These are phyloP conservation scores for Eupithecia centaureata DNA, from an alignment of 2,888 invertebrate genomes.

Conservation along the genomic window DNA sequence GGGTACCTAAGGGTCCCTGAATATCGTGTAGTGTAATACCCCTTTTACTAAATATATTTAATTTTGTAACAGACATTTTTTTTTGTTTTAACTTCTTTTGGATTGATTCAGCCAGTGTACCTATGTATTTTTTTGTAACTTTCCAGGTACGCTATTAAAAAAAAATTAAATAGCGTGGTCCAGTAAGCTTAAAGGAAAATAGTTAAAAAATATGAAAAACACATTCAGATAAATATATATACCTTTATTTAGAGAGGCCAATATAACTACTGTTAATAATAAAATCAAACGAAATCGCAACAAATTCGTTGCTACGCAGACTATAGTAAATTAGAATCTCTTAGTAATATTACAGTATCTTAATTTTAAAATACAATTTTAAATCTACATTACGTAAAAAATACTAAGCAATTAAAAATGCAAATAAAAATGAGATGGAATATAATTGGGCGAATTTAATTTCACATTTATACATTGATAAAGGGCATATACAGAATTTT, in stretches of 20 bases:
- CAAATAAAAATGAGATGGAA: conserved; percentile 67
- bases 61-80: no score
- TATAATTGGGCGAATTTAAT: conserved; percentile 62
- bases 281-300: conserved; percentile 61
- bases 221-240: conserved; percentile 75
- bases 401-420: conserved; percentile 72
- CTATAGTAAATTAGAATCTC: conserved; percentile 59
- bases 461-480: conserved; percentile 44
- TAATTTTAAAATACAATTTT: conserved; percentile 63
- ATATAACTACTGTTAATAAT: conserved; percentile 68
- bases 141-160: no score
- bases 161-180: no score
- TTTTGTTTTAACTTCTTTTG: no score
- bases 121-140: no score
- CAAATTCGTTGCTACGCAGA: conserved; percentile 63
- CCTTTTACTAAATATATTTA: no score
- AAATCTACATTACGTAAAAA: conserved; percentile 57
- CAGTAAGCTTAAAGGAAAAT: not conserved
- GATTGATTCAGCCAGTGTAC: no score
- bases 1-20: no score
- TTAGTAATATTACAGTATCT: conserved; percentile 62
- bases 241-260: conserved; percentile 81
- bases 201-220: conserved; percentile 21
- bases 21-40: no score
- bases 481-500: conserved; percentile 37